Conservation (phyloP, 2,113 vertebrate genomes). For the Uropsilus gracilis region DNA sequence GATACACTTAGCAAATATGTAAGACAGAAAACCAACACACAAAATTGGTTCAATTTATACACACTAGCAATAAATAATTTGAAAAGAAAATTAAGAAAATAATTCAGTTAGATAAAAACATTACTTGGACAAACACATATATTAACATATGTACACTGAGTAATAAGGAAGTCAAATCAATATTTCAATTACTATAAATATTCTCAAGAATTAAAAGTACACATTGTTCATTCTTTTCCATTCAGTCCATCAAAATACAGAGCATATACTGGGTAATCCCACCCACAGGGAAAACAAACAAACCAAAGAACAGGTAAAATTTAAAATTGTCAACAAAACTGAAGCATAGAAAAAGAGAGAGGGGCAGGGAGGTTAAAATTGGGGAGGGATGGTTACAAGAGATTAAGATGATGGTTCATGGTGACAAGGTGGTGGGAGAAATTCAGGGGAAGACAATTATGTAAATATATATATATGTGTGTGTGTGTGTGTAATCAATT, state of each 20-base stretch:
- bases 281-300: no score
- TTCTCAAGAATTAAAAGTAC: slow-evolving; percentile 17
- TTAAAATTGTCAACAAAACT: no score
- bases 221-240: not conserved
- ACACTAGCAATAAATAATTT: not conserved
- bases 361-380: no score
- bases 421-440: no score
- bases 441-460: no score
- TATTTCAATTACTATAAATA: slow-evolving; percentile 49
- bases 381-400: no score
- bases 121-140: not conserved
- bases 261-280: no score
- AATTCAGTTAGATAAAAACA: not conserved
- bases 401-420: no score
- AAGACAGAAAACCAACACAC: not conserved
- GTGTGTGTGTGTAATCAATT: no score
- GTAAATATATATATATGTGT: no score
- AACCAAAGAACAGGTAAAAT: no score
- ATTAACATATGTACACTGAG: not conserved
- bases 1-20: not conserved
- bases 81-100: slow-evolving; percentile 26
- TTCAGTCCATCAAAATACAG: not conserved
- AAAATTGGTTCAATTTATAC: not conserved
- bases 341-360: no score
- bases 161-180: not conserved